Evolutionary conservation across 1,140 invertebrate genomes (phyloP), one percentile per base, ranked within the genome.

Genomic region (Archegozetes longisetosus): DNA sequence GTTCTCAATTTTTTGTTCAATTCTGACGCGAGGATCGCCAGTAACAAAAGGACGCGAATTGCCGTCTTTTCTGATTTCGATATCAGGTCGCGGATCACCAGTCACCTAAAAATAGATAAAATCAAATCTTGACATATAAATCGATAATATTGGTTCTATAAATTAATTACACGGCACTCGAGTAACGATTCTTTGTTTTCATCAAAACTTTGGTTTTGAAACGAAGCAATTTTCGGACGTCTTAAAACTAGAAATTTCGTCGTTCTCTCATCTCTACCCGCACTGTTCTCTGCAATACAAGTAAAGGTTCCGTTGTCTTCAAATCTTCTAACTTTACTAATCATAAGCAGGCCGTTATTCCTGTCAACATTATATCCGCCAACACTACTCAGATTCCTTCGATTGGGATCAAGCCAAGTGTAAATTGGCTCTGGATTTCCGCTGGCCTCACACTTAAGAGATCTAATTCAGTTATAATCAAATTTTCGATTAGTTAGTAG

Each of bases 381-480:
- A 1, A 55, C 49, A 28, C 20, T 78, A 3, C 79, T 78, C 49
- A 91, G 72, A 68, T 88, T 80, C 71, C 60, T n/a, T 25, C 32
- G 50, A 28, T 56, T 13, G 55, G 60, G 14, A 62, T 70, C 65
- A 51, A 89, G 82, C 88, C 88, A 93, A 17, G 78, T 79, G 66
- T 84, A 86, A 25, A 74, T 79, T 49, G 88, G 88, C 4, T 79
- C 78, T 1, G 89, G 89, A 70, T 88, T 88, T 1, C 87, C 88
- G 14, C 71, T 79, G 0, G 85, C 88, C 61, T 79, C 78, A 69
- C 89, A 94, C 24, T 74, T 74, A 22, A 88, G 80, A 0, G 76
- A 29, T 47, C 55, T 57, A 26, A 47, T 4, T 46, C 4, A 56
- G 9, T 23, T 23, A 51, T n/a, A 6, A 6, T 23, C 13, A 51